phyloP scores from a whole-genome alignment of 2,113 vertebrate genomes.

The Zosterops japonicus region DNA sequence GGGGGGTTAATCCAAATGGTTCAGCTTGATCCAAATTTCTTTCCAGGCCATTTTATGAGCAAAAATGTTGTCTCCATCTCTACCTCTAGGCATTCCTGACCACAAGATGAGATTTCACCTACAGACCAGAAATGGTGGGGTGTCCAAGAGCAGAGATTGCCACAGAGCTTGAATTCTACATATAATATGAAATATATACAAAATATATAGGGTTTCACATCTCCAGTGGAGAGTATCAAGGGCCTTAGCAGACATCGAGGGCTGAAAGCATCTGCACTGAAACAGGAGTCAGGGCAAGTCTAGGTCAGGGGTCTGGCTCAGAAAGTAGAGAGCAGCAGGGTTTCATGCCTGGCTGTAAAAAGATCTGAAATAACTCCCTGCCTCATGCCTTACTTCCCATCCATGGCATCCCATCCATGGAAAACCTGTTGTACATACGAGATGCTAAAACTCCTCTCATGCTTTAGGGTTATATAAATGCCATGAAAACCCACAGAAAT shows the following conservation, averaged over 20 bases:
- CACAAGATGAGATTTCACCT: not conserved
- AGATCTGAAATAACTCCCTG: not conserved
- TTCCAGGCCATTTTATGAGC: conserved; percentile 47
- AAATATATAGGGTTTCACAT: not conserved
- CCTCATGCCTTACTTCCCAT: not conserved
- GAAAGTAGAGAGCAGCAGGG: not conserved
- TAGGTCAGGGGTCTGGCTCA: not conserved
- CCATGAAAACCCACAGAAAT: not conserved
- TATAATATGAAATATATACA: not conserved
- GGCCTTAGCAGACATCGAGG: not conserved
- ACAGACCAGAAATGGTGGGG: not conserved
- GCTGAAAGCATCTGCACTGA: not conserved
- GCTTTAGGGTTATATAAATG: not conserved
- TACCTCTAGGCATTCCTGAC: not conserved
- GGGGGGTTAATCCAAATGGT: not conserved
- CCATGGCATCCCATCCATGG: rapidly evolving
- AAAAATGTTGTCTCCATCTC: conserved; percentile 35
- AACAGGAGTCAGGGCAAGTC: not conserved
- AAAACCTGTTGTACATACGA: not conserved
- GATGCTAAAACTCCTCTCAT: not conserved
- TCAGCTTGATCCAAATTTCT: conserved; percentile 37
- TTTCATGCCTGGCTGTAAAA: not conserved
- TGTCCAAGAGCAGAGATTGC: not conserved
- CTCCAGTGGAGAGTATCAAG: not conserved
- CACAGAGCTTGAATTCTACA: not conserved